Conservation (phyloP, 2,888 invertebrate genomes). For the Gonocerus acuteangulatus region DNA sequence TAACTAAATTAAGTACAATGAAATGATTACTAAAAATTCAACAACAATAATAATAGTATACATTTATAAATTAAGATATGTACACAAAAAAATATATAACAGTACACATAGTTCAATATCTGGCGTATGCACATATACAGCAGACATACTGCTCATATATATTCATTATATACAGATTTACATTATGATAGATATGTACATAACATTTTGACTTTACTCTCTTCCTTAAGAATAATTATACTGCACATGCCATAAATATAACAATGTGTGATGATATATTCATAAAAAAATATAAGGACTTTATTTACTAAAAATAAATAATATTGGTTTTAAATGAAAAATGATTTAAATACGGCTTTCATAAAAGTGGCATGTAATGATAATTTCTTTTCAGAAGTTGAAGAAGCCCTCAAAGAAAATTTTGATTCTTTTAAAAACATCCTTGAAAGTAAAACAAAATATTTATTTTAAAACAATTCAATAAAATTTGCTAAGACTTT, state of each 20-base stretch:
- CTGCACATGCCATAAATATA: background rate
- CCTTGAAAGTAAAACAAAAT: too few species aligned
- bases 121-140: background rate
- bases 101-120: background rate
- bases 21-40: background rate
- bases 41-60: background rate
- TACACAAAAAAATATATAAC: background rate
- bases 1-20: background rate
- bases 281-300: background rate
- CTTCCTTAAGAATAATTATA: background rate
- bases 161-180: conserved; percentile 21
- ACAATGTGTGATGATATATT: background rate
- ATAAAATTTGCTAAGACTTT: too few species aligned
- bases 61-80: background rate
- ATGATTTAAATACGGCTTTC: too few species aligned
- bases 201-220: conserved; percentile 18
- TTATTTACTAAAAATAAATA: background rate
- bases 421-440: too few species aligned
- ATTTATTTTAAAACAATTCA: too few species aligned
- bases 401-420: too few species aligned
- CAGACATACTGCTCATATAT: background rate
- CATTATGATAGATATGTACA: conserved; percentile 26
- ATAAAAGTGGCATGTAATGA: too few species aligned
- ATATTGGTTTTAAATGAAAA: background rate
- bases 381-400: too few species aligned